These are phyloP conservation scores for Lates calcarifer DNA, from an alignment of 2,113 vertebrate genomes.

Conservation along the genomic window DNA sequence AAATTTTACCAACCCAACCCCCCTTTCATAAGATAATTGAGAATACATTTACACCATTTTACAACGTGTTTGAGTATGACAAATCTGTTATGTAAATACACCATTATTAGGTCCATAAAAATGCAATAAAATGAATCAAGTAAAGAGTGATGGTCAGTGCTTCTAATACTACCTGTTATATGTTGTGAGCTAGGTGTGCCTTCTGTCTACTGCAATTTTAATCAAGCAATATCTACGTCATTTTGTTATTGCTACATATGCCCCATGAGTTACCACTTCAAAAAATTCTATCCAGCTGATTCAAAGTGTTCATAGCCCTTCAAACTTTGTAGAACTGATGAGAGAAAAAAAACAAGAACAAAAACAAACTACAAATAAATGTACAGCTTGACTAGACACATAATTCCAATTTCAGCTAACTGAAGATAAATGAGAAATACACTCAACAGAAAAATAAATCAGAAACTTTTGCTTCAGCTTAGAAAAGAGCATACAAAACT, in stretches of 20 bases:
- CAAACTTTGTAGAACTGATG: slow-evolving; percentile 58
- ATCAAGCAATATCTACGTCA: slow-evolving; percentile 35
- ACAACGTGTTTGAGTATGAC: slow-evolving; percentile 52
- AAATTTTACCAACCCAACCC: slow-evolving; percentile 29
- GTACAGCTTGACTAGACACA: slow-evolving; percentile 31
- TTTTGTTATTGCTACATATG: slow-evolving; percentile 81
- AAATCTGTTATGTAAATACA: slow-evolving; percentile 41
- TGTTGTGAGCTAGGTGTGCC: slow-evolving; percentile 46
- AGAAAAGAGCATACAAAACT: slow-evolving; percentile 51
- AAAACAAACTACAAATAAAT: slow-evolving; percentile 26
- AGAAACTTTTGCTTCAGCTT: slow-evolving; percentile 24
- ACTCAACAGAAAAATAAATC: not conserved
- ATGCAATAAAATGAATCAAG: slow-evolving; percentile 59
- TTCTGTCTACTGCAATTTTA: slow-evolving; percentile 50
- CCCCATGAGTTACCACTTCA: slow-evolving; percentile 45
- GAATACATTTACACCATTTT: slow-evolving; percentile 63
- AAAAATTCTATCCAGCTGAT: slow-evolving; percentile 45
- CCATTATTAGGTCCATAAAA: slow-evolving; percentile 56
- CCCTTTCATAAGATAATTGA: slow-evolving; percentile 47
- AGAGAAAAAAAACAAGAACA: slow-evolving; percentile 27
- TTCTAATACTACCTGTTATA: slow-evolving; percentile 76
- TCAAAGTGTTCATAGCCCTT: slow-evolving; percentile 79
- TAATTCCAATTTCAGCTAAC: not conserved
- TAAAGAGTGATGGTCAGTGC: slow-evolving; percentile 75
- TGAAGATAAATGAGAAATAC: not conserved